Evolutionary conservation across 2,888 invertebrate species (phyloP).

Genomic region (Sphecodes monilicornis): DNA sequence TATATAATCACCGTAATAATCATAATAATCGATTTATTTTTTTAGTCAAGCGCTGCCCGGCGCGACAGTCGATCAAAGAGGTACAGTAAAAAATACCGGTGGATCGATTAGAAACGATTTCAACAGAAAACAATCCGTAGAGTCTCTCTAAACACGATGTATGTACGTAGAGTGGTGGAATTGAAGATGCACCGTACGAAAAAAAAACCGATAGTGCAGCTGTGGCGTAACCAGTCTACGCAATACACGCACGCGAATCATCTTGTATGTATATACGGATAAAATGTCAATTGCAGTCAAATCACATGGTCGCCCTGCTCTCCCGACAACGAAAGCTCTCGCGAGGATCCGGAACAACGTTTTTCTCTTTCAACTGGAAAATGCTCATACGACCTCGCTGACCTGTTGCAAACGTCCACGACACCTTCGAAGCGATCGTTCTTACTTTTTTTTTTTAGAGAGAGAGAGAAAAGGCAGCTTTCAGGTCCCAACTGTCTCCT

Average conservation of each 20-base stretch:
- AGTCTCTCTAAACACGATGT: conserved; percentile 47
- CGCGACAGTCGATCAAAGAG: conserved; percentile 65
- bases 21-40: conserved; percentile 33
- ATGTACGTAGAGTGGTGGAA: conserved; percentile 55
- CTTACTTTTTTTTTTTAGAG: neutral
- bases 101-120: conserved; percentile 41
- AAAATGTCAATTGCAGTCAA: conserved; percentile 77
- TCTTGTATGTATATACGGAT: conserved; percentile 51
- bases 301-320: conserved; percentile 67
- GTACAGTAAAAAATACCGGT: conserved; percentile 68
- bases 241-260: conserved; percentile 47
- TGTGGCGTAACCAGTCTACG: conserved; percentile 58
- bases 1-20: conserved; percentile 7
- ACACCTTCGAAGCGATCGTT: neutral
- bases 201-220: conserved; percentile 40
- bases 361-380: neutral
- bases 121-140: conserved; percentile 45
- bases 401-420: neutral
- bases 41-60: conserved; percentile 59
- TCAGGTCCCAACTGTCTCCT: neutral
- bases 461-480: neutral
- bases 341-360: neutral
- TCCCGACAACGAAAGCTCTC: conserved; percentile 17
- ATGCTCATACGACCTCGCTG: neutral
- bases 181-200: conserved; percentile 40